phyloP scores from a whole-genome alignment of 1,140 invertebrate genomes.

The Hypsibius dujardini region DNA sequence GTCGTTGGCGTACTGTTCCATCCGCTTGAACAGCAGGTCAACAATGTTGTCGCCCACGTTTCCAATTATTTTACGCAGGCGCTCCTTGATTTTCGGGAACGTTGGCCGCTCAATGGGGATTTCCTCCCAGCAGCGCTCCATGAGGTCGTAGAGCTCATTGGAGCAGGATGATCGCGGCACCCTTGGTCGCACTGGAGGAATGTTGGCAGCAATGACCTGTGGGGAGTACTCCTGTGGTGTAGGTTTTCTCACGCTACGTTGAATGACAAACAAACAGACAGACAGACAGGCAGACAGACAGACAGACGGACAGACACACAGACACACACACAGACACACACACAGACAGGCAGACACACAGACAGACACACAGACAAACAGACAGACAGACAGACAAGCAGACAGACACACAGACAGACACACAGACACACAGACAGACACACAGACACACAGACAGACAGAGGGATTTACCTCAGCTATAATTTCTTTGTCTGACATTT shows the following conservation, averaged over 20 bases:
- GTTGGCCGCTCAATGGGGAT: background rate
- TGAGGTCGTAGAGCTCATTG: background rate
- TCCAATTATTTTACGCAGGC: constrained; percentile 45
- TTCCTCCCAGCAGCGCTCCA: constrained; percentile 4
- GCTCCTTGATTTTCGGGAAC: constrained; percentile 3
- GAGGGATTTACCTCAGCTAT: background rate
- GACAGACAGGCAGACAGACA: no score
- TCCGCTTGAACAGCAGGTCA: constrained; percentile 9
- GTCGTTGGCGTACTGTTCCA: constrained; percentile 9
- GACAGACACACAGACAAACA: no score
- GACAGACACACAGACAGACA: no score
- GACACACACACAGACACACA: no score
- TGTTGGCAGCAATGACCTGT: constrained; percentile 9
- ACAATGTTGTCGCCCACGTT: constrained; percentile 84
- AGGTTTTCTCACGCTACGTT: no score
- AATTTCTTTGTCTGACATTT: background rate
- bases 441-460: background rate
- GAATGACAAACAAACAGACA: background rate
- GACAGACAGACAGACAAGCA: no score
- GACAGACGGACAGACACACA: no score
- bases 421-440: no score
- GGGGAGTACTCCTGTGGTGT: no score
- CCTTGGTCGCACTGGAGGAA: background rate
- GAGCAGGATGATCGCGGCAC: background rate
- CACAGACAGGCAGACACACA: no score